phyloP scores from a whole-genome alignment of 2,113 vertebrate species.

The Platichthys flesus region DNA sequence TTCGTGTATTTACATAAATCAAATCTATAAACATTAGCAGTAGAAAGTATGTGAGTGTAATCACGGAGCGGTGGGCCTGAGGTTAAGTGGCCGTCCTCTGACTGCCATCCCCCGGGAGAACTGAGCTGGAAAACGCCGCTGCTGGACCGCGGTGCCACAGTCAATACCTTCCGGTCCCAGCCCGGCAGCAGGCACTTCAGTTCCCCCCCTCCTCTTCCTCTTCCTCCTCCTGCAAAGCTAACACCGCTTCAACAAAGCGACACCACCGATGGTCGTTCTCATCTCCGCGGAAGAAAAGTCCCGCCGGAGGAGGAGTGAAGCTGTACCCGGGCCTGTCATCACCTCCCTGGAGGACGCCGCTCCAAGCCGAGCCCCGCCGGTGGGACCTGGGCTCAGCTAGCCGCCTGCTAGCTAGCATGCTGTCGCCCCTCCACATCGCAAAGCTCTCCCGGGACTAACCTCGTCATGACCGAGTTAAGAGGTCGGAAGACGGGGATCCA shows the following conservation, averaged over 20 bases:
- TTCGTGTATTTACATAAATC: too few relatives aligned
- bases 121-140: neutral
- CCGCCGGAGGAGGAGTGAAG: neutral
- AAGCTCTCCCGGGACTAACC: constrained; percentile 13
- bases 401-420: constrained; percentile 80
- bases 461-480: constrained; percentile 75
- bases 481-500: constrained; percentile 52
- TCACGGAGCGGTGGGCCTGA: too few relatives aligned
- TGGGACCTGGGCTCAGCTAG: constrained; percentile 6
- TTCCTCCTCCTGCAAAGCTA: neutral
- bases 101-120: too few relatives aligned
- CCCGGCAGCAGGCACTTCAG: neutral
- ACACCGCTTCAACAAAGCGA: neutral
- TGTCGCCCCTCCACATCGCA: neutral
- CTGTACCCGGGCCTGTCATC: neutral
- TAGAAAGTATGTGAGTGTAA: neutral
- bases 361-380: too few relatives aligned
- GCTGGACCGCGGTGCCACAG: neutral
- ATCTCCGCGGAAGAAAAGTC: neutral
- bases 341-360: neutral
- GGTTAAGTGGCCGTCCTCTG: too few relatives aligned
- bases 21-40: neutral
- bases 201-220: neutral
- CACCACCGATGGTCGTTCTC: neutral
- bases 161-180: constrained; percentile 38